Evolutionary conservation across 2,888 invertebrate genomes (phyloP).

Genomic region (Gymnocheta viridis): DNA sequence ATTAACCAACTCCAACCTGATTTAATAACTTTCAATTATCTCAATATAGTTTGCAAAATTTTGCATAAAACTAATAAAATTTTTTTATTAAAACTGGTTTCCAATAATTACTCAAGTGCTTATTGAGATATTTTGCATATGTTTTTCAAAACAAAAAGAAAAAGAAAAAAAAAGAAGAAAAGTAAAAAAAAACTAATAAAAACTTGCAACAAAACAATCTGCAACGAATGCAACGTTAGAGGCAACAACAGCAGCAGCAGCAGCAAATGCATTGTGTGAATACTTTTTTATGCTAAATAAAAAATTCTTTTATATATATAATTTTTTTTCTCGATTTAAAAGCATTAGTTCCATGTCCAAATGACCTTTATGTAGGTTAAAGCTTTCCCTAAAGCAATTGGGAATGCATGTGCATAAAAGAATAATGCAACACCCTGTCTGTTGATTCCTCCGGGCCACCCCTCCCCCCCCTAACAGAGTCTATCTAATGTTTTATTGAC

Average conservation of each 20-base stretch:
- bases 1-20: no score
- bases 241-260: neutral
- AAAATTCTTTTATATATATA: neutral
- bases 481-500: neutral
- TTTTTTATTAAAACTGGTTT: neutral
- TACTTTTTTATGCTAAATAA: neutral
- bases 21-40: no score
- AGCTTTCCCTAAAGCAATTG: constrained; percentile 72
- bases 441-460: neutral
- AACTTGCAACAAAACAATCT: neutral
- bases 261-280: constrained; percentile 26
- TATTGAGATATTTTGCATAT: neutral
- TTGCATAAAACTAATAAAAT: no score
- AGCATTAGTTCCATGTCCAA: constrained; percentile 58
- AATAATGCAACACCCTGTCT: constrained; percentile 55
- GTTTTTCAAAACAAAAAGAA: neutral
- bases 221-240: neutral
- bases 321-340: constrained; percentile 1
- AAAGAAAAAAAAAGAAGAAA: no score
- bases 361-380: constrained; percentile 82
- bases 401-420: constrained; percentile 15
- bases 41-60: neutral
- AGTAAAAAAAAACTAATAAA: neutral
- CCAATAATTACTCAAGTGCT: neutral
- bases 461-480: neutral